Base-by-base conservation (phyloP, 1,140 invertebrate genomes). In the Dufourea novaeangliae region DNA sequence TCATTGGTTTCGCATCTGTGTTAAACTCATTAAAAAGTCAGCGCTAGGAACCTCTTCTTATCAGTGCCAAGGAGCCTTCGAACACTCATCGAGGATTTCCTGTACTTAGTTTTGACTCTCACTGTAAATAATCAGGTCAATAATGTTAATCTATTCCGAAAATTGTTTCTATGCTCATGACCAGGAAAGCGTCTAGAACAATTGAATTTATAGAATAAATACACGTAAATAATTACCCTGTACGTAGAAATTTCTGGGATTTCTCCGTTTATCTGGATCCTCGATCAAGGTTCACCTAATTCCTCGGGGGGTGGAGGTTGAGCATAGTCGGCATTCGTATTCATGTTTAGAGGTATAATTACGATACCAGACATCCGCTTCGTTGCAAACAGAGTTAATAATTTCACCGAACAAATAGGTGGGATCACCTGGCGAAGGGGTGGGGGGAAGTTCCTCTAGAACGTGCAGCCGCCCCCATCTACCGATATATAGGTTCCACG, bases 341-440 rank as follows among this genome's bases (percentile, higher is more conserved):
- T 5, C 46, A 50, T 50, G 20, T 50, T 50, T 50, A n/a, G 46
- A 50, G 20, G 46, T n/a, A 39, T 25, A 39, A 62, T 62, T 39
- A 39, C 10, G 34, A 25, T 7, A 41, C n/a, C 3, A 34, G 22
- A 62, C 39, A n/a, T 62, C 34, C 59, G 10, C n/a, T 5, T 11
- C 34, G n/a, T 3, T 4, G 59, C n/a, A 62, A 62, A 25, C 37
- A 25, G 1, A 20, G 22, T 8, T 25, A 39, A 34, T 68, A 57
- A 75, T 57, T n/a, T 75, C 56, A 46, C 37, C 20, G 44, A 61
- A 69, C 29, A 69, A 61, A 69, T 67, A 46, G 39, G n/a, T n/a
- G n/a, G 41, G n/a, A 29, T 17, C 54, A 50, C 7, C 29, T 10
- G 8, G n/a, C 1, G 22, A 34, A n/a, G n/a, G n/a, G n/a, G n/a